Evolutionary conservation across 2,888 invertebrate species (phyloP), one percentile per base, ranked within the genome.

Genomic region (Ophion ventricosus): DNA sequence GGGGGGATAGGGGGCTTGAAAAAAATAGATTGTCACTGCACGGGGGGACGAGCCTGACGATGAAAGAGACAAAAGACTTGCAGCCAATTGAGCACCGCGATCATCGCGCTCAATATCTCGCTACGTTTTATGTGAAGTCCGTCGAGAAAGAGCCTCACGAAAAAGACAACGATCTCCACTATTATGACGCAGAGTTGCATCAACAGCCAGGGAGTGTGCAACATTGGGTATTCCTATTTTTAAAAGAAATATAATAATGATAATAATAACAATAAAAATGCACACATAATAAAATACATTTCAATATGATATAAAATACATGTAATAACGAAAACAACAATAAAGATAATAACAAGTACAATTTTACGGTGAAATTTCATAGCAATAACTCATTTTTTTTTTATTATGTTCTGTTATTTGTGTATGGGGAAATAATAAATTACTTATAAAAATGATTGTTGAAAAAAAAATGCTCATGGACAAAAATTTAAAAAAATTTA

Each of bases 1-100:
- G 23, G 64, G 26, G 20, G 57, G 40, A 73, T 73, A 54, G 61
- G 72, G 70, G 35, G 69, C 11, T 5, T 7, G 26, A 63, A 79
- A 56, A 66, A 70, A 35, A 11, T 40, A 0, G 17, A 43, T 20
- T 64, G 75, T 87, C 76, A 87, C 17, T 80, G 80, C 35, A 72
- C 75, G 4, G 84, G 78, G 10, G 85, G 66, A 61, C 90, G 89
- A 59, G 88, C 86, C 83, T 92, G 91, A 26, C 89, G 89, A 80
- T 91, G 88, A 83, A 93, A 92, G 2, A 93, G 87, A 82, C 93
- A 93, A 75, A 93, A 93, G 54, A 93, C 93, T 89, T 93, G 93
- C 8, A 93, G 88, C 93, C 93, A 93, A 81, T 93, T 93, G 84
- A 92, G 89, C 10, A 91, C 82, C 2, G 89, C 90, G 77, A 92